A percentile compares a stretch with the other conserved stretches of the same genome.
phyloP scores from a whole-genome alignment of 2,113 vertebrate species.

The Fulica atra region DNA sequence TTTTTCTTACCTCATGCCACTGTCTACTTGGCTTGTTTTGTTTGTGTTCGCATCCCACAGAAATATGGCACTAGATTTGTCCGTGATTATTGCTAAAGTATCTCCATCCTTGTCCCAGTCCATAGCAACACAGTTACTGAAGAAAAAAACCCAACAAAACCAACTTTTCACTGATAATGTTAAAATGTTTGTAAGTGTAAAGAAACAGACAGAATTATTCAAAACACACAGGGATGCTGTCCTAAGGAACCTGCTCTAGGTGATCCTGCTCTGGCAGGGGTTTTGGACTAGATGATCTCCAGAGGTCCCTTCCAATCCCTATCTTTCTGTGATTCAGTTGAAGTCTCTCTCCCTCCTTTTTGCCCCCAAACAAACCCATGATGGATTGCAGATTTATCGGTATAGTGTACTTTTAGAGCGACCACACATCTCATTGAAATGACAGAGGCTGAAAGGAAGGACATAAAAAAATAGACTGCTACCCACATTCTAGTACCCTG shows the following conservation, averaged over 20 bases:
- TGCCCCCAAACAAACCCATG: background rate
- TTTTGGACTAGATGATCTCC: too few relatives aligned
- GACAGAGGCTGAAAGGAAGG: background rate
- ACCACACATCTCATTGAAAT: background rate
- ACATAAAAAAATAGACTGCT: background rate
- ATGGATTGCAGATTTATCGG: background rate
- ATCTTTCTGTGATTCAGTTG: background rate
- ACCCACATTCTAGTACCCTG: background rate
- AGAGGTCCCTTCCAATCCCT: too few relatives aligned
- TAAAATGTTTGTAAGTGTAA: background rate
- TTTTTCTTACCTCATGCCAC: constrained; percentile 87
- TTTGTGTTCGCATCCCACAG: constrained; percentile 94
- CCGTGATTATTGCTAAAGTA: constrained; percentile 90
- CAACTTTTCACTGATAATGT: background rate
- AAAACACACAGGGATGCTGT: too few relatives aligned
- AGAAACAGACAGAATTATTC: background rate
- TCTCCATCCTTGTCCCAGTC: constrained; percentile 99
- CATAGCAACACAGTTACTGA: constrained; percentile 88
- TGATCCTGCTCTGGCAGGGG: too few relatives aligned
- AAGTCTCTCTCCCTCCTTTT: background rate
- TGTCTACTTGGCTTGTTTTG: constrained; percentile 92
- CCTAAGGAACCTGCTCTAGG: too few relatives aligned
- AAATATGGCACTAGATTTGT: constrained; percentile 89
- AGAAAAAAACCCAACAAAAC: background rate
- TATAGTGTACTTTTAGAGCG: background rate